Evolutionary conservation across 2,113 vertebrate genomes (phyloP).

Genomic region (Empidonax traillii): DNA sequence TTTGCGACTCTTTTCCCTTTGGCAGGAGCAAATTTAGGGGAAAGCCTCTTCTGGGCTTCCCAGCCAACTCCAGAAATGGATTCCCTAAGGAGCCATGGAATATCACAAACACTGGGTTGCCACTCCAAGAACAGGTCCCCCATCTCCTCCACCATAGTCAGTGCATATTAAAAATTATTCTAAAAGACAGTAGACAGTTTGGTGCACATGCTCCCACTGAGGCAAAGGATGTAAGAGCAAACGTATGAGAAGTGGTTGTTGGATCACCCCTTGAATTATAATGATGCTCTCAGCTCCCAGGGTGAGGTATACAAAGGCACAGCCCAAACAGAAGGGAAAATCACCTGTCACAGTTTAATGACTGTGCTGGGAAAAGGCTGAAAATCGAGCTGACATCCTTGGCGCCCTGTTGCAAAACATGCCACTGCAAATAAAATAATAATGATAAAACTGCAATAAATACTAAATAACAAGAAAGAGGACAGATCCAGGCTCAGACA

Average conservation of each 20-base stretch:
- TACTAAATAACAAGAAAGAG: not conserved
- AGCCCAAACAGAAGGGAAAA: not conserved
- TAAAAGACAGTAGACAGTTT: not conserved
- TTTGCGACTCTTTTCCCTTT: not conserved
- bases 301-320: not conserved
- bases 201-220: not conserved
- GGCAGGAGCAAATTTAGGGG: not conserved
- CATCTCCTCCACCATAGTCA: not conserved
- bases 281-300: not conserved
- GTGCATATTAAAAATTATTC: not conserved
- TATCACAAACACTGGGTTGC: not conserved
- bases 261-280: not conserved
- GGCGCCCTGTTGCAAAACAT: not conserved
- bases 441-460: not conserved
- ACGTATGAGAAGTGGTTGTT: rapidly evolving
- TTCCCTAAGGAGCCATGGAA: not conserved
- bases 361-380: not conserved
- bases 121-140: not conserved
- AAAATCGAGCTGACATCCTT: not conserved
- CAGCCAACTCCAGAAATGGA: not conserved
- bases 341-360: not conserved
- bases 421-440: not conserved
- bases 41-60: not conserved
- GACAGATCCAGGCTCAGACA: not conserved
- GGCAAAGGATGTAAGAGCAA: not conserved